Evolutionary conservation across 2,888 invertebrate species (phyloP).

Genomic region (Caenorhabditis afra): DNA sequence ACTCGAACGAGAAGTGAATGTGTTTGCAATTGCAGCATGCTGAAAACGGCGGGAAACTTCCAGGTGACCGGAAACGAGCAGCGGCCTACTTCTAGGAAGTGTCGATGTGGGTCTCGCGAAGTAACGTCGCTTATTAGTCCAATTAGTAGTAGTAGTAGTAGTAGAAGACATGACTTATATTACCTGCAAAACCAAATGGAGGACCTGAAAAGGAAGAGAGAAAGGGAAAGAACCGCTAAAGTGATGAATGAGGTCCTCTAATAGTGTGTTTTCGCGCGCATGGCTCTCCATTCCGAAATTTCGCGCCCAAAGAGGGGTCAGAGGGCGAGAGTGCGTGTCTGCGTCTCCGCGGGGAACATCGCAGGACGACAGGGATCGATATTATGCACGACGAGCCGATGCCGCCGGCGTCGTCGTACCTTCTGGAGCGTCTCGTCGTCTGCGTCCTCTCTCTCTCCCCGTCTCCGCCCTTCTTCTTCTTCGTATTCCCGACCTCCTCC

Average conservation of each 20-base stretch:
- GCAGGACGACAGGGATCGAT: conserved; percentile 33
- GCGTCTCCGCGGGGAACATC: conserved; percentile 26
- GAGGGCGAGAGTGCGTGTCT: not conserved
- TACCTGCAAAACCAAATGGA: too few relatives aligned
- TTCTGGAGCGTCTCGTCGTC: conserved; percentile 19
- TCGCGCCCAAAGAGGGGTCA: too few relatives aligned
- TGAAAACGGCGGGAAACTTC: not conserved
- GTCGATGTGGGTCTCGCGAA: not conserved
- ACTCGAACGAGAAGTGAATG: not conserved
- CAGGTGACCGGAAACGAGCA: not conserved
- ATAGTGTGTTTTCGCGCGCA: conserved; percentile 3
- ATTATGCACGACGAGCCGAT: conserved; percentile 30
- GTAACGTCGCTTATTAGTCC: too few relatives aligned
- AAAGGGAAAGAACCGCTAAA: too few relatives aligned
- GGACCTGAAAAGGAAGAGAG: too few relatives aligned
- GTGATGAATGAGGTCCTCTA: too few relatives aligned
- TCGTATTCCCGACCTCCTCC: too few relatives aligned
- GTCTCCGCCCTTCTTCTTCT: conserved; percentile 5
- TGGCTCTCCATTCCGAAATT: not conserved
- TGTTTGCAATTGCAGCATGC: not conserved
- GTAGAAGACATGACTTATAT: too few relatives aligned
- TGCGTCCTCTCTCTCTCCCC: conserved; percentile 10
- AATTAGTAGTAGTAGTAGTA: too few relatives aligned
- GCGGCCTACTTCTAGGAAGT: not conserved
- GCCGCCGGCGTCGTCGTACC: conserved; percentile 1